A percentile compares a stretch with the other conserved stretches of the same genome.
phyloP scores from a whole-genome alignment of 2,113 vertebrate genomes.

The Pipra filicauda region DNA sequence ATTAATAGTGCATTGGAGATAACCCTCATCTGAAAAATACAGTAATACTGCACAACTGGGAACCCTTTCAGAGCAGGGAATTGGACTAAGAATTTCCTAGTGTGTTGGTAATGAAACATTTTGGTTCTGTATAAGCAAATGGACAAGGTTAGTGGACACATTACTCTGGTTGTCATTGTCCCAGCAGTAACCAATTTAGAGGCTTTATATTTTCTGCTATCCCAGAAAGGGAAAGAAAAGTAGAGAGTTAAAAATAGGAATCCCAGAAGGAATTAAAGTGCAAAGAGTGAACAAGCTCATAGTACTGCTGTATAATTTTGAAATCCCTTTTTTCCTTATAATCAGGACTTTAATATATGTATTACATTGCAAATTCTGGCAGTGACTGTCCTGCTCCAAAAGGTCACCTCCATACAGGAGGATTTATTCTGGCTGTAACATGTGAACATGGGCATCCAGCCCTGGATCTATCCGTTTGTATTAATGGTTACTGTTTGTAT shows the following conservation, averaged over 20 bases:
- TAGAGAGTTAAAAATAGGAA: slow-evolving; percentile 42
- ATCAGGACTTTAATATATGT: background rate
- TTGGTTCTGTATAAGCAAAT: slow-evolving; percentile 53
- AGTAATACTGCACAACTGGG: slow-evolving; percentile 7
- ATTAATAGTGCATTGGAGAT: slow-evolving; percentile 26
- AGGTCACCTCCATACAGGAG: background rate
- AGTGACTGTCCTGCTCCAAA: background rate
- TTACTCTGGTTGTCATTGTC: slow-evolving; percentile 20
- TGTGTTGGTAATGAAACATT: slow-evolving; percentile 36
- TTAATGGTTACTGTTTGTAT: background rate
- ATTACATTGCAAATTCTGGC: background rate
- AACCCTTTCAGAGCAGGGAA: slow-evolving; percentile 32
- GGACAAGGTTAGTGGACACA: slow-evolving; percentile 45
- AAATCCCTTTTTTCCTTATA: background rate
- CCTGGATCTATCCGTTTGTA: background rate
- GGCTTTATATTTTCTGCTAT: slow-evolving; percentile 47
- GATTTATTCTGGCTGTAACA: background rate
- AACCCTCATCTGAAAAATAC: slow-evolving; percentile 42
- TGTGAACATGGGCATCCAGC: background rate
- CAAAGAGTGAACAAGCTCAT: background rate
- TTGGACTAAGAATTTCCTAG: slow-evolving; percentile 24
- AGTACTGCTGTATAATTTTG: background rate
- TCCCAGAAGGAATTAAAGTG: background rate
- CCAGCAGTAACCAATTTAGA: slow-evolving; percentile 55
- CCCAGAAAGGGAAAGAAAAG: slow-evolving; percentile 15